Percentiles rank a stretch among this genome's conserved stretches.
Evolutionary conservation across 2,113 vertebrate genomes (phyloP).

Genomic region (Turdus rufiventris): DNA sequence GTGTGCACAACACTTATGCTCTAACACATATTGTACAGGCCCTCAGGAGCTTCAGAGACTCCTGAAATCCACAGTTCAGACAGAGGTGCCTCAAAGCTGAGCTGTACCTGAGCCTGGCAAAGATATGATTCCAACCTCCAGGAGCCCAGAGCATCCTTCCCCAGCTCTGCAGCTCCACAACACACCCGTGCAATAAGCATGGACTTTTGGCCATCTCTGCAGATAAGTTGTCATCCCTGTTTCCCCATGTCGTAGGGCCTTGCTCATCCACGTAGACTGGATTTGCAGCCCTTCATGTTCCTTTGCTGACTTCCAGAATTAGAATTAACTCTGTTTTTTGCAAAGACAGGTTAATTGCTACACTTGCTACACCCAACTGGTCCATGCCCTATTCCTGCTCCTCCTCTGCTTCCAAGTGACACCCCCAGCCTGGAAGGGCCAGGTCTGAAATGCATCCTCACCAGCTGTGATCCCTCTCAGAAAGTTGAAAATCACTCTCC

Average conservation of each 20-base stretch:
- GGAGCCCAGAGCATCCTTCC: neutral
- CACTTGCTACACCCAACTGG: neutral
- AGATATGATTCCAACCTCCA: neutral
- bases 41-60: neutral
- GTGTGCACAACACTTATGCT: fast-evolving
- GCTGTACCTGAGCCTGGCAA: neutral
- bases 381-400: neutral
- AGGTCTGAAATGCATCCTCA: neutral
- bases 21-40: neutral
- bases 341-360: neutral
- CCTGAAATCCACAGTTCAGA: neutral
- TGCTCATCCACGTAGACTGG: neutral
- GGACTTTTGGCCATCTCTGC: neutral
- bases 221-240: neutral
- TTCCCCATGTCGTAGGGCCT: fast-evolving
- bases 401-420: neutral
- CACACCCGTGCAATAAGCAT: fast-evolving
- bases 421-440: fast-evolving
- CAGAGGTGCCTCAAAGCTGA: neutral
- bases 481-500: neutral
- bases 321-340: neutral
- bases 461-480: neutral
- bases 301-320: neutral
- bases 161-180: neutral
- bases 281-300: neutral